A percentile compares a stretch with the other conserved stretches of the same genome.
These are phyloP conservation scores for Heliconius congener DNA, from an alignment of 1,140 invertebrate genomes.

Conservation along the genomic window DNA sequence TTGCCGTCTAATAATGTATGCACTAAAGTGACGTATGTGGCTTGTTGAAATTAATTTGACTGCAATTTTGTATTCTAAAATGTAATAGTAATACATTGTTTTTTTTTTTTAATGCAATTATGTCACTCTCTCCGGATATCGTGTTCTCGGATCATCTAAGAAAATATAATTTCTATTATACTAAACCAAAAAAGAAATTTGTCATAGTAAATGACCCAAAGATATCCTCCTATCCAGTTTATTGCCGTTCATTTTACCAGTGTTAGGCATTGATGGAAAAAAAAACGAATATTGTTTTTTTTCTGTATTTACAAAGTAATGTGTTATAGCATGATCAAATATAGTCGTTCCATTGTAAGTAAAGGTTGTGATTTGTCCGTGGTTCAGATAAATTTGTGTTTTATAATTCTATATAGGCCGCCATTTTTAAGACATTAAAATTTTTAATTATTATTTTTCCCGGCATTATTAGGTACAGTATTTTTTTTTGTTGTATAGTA, in stretches of 20 bases:
- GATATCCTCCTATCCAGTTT: not conserved
- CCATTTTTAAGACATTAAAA: too few species aligned
- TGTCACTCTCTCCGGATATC: not conserved
- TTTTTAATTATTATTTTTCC: too few species aligned
- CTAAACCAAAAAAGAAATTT: not conserved
- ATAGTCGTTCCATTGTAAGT: not conserved
- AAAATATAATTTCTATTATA: too few species aligned
- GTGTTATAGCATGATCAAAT: not conserved
- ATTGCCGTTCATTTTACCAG: not conserved
- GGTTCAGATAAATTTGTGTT: not conserved
- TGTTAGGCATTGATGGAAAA: not conserved
- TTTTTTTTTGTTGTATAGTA: not conserved
- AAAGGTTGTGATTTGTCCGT: constrained; percentile 3
- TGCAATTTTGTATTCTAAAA: not conserved
- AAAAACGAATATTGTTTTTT: not conserved
- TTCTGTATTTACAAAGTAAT: not conserved
- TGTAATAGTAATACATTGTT: not conserved
- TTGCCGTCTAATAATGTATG: not conserved
- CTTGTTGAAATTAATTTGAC: not conserved
- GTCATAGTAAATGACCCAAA: not conserved
- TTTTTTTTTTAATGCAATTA: not conserved
- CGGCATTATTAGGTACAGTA: not conserved
- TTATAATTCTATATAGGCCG: not conserved
- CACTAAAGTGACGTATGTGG: not conserved
- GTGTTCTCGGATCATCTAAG: not conserved